phyloP scores from a whole-genome alignment of 2,797 vertebrate genomes.

The Emys orbicularis region DNA sequence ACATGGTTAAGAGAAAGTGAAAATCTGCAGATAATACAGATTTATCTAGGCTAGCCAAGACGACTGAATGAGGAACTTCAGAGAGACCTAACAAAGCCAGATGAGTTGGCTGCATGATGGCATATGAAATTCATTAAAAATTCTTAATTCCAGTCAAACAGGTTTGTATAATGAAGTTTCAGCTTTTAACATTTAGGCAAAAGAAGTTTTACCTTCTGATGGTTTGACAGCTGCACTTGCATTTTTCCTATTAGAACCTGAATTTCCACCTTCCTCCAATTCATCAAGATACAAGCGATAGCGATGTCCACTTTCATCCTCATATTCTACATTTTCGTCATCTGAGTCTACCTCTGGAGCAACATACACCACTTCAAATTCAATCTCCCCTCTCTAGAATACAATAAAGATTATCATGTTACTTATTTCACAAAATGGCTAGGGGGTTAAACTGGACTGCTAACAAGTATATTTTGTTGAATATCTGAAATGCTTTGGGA shows the following conservation, averaged over 20 bases:
- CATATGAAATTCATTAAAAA: slow-evolving; percentile 33
- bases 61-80: slow-evolving; percentile 10
- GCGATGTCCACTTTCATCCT: slow-evolving; percentile 97
- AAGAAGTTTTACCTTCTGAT: slow-evolving; percentile 86
- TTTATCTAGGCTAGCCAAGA: slow-evolving; percentile 35
- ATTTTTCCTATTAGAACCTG: slow-evolving; percentile 81
- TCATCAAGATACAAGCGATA: slow-evolving; percentile 97
- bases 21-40: background rate
- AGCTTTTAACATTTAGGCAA: background rate
- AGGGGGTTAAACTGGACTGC: background rate
- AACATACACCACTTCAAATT: slow-evolving; percentile 99
- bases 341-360: slow-evolving; percentile 98
- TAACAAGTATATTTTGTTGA: background rate
- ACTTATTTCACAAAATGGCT: background rate
- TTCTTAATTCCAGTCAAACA: background rate
- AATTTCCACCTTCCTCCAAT: slow-evolving; percentile 86
- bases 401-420: background rate
- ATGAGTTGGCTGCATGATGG: background rate
- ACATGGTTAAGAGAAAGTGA: background rate
- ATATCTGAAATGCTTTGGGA: background rate
- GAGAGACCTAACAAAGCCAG: background rate
- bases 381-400: slow-evolving; percentile 94
- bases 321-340: slow-evolving; percentile 98
- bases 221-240: slow-evolving; percentile 82
- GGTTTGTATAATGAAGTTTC: background rate